Conservation (phyloP, 2,113 vertebrate species). For the Felis chaus region DNA sequence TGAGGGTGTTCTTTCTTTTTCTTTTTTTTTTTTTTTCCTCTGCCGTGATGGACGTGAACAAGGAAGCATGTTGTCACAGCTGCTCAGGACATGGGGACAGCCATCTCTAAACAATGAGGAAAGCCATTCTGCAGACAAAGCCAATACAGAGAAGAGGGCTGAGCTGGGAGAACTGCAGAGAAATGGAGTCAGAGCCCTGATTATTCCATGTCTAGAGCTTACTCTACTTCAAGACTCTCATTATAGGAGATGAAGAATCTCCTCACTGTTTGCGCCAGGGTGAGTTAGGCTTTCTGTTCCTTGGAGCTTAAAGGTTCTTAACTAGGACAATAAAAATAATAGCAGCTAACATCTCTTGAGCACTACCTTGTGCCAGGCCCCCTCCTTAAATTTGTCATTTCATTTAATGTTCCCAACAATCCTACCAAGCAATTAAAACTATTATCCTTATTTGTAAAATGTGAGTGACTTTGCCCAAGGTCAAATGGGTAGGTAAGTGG, state of each 20-base stretch:
- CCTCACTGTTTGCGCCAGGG: constrained; percentile 27
- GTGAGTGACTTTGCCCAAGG: background rate
- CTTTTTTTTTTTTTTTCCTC: background rate
- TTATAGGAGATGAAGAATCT: constrained; percentile 59
- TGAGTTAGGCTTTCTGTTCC: constrained; percentile 45
- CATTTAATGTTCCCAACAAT: background rate
- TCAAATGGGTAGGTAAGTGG: background rate
- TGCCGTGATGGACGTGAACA: constrained; percentile 47
- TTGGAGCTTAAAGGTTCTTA: background rate
- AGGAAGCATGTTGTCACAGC: constrained; percentile 59
- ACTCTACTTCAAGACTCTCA: background rate
- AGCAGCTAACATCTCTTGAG: constrained; percentile 30
- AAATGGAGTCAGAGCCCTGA: constrained; percentile 50
- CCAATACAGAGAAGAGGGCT: constrained; percentile 45
- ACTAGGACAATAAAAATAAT: constrained; percentile 28
- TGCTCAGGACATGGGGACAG: background rate
- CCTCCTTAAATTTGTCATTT: constrained; percentile 13
- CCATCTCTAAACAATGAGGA: constrained; percentile 54
- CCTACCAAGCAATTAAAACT: constrained; percentile 2
- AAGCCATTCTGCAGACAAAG: constrained; percentile 51
- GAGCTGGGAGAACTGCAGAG: background rate
- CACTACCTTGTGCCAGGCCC: constrained; percentile 32
- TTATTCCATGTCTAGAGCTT: constrained; percentile 32
- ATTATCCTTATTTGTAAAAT: background rate
- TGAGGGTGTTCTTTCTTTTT: background rate